Conservation (phyloP, 2,888 invertebrate species). For the Hoplodrina blanda region DNA sequence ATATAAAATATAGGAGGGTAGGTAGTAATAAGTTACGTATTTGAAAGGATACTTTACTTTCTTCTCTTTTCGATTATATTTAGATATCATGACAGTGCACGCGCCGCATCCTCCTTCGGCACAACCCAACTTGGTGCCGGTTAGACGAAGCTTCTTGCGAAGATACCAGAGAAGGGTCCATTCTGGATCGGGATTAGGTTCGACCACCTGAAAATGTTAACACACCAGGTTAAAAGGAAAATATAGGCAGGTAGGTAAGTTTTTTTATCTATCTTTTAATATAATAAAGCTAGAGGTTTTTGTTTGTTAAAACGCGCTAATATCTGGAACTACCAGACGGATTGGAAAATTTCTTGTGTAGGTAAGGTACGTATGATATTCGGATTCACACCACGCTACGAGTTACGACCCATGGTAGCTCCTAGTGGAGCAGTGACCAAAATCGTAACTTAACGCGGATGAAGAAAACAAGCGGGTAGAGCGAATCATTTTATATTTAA, state of each 20-base stretch:
- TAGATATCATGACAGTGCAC: conserved; percentile 98
- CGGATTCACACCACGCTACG: no score
- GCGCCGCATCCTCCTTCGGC: conserved; percentile 99
- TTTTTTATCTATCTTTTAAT: no score
- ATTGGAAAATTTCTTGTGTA: no score
- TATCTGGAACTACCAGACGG: no score
- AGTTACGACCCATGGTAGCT: no score
- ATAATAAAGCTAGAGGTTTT: no score
- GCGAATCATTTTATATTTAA: no score
- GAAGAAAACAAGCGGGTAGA: no score
- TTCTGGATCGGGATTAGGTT: conserved; percentile 95
- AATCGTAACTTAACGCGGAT: no score
- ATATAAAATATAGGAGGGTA: background rate
- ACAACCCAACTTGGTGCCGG: conserved; percentile 98
- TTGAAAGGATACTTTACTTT: conserved; percentile 86
- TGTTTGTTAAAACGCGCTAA: no score
- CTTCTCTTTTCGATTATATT: conserved; percentile 92
- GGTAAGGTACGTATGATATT: no score
- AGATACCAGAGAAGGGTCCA: conserved; percentile 96
- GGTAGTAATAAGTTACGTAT: background rate
- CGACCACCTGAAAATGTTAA: conserved; percentile 91
- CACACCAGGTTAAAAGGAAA: background rate
- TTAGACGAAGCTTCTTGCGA: conserved; percentile 94
- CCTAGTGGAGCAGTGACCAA: no score
- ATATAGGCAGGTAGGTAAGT: background rate